Percentiles rank a stretch among this genome's conserved stretches.
Conservation (phyloP, 2,888 invertebrate genomes). For the Machimus atricapillus region DNA sequence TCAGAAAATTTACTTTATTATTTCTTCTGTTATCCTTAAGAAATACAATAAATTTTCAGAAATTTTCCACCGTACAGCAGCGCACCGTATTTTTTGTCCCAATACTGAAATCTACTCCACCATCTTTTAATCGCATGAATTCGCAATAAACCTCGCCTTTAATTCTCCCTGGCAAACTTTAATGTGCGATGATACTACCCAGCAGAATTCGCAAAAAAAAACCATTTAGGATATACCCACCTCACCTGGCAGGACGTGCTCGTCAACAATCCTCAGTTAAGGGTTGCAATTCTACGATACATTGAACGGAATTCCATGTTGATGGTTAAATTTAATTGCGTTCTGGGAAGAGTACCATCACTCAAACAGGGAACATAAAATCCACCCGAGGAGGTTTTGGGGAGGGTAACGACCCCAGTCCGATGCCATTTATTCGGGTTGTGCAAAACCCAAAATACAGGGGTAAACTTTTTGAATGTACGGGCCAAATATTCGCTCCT, state of each 20-base stretch:
- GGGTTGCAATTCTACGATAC: not conserved
- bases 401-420: constrained; percentile 36
- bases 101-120: too few relatives aligned
- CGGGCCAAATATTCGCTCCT: not conserved
- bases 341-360: not conserved
- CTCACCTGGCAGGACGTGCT: not conserved
- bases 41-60: too few relatives aligned
- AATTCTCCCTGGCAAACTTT: not conserved
- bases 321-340: constrained; percentile 20
- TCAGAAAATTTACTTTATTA: not conserved
- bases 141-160: not conserved
- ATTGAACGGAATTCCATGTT: not conserved
- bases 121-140: not conserved
- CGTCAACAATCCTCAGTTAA: not conserved
- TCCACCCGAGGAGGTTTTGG: constrained; percentile 4
- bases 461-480: constrained; percentile 10
- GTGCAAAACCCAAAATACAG: constrained; percentile 34
- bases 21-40: not conserved
- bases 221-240: not conserved
- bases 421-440: not conserved
- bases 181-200: not conserved
- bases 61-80: too few relatives aligned
- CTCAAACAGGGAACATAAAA: constrained; percentile 1
- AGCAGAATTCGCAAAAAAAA: not conserved
- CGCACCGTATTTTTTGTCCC: not conserved